Percentiles rank a stretch among this genome's conserved stretches.
Conservation (phyloP, 2,888 invertebrate species). For the Ephialtes manifestator region DNA sequence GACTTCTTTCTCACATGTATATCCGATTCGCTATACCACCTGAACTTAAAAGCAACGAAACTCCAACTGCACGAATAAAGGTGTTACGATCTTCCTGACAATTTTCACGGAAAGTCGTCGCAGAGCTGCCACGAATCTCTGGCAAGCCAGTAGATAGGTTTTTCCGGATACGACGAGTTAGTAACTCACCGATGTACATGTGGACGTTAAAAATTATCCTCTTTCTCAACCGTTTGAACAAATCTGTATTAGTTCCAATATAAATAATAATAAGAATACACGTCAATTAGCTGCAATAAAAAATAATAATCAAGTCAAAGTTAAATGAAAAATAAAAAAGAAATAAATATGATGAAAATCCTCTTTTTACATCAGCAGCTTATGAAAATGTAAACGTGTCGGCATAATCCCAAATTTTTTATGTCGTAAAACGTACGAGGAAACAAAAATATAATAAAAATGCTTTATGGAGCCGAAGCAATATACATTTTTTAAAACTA, state of each 20-base stretch:
- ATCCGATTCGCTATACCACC: background rate
- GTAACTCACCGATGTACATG: background rate
- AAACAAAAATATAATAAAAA: no score
- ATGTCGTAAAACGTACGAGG: no score
- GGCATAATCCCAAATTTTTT: background rate
- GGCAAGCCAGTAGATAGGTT: conserved; percentile 15
- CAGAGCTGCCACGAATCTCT: conserved; percentile 26
- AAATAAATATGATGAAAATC: no score
- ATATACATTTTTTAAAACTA: no score
- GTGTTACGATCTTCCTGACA: conserved; percentile 38
- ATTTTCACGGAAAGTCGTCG: conserved; percentile 40
- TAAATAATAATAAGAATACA: background rate
- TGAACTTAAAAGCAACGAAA: background rate
- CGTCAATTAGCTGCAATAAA: background rate
- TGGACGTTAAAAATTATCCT: background rate
- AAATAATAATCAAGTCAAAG: no score
- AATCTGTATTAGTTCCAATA: background rate
- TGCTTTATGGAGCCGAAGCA: no score
- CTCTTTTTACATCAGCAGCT: no score
- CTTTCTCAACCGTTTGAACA: background rate
- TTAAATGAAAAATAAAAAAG: no score
- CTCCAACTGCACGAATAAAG: conserved; percentile 35
- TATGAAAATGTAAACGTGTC: background rate
- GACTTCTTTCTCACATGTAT: background rate
- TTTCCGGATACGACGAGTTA: background rate